phyloP scores from a whole-genome alignment of 2,888 invertebrate species.

The Cartodere bifasciata region DNA sequence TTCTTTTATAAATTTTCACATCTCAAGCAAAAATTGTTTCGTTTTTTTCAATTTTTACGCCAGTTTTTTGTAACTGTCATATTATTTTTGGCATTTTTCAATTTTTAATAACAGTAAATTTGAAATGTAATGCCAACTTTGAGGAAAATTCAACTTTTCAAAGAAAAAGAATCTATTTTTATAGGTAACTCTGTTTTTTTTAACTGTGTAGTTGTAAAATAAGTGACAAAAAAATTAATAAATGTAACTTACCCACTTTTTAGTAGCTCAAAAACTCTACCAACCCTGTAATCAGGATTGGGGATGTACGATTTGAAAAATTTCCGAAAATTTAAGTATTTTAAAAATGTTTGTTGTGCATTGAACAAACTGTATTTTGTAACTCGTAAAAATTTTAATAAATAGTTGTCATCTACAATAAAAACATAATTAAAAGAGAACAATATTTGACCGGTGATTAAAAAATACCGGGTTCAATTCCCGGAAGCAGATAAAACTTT shows the following conservation, averaged over 20 bases:
- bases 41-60: no score
- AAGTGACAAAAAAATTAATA: not conserved
- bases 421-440: no score
- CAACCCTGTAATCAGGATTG: slow-evolving; percentile 51
- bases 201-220: not conserved
- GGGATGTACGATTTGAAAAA: slow-evolving; percentile 51
- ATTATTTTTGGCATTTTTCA: no score
- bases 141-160: no score
- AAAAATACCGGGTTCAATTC: no score
- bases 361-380: slow-evolving; percentile 69
- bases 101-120: no score
- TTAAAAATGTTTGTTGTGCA: slow-evolving; percentile 64
- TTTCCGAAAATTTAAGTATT: slow-evolving; percentile 62
- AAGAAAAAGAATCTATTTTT: slow-evolving; percentile 1
- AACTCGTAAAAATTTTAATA: slow-evolving; percentile 60
- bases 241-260: slow-evolving; percentile 51
- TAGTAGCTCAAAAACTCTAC: slow-evolving; percentile 50
- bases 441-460: no score
- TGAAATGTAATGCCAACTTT: no score
- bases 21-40: no score
- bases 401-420: slow-evolving; percentile 53
- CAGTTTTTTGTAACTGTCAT: no score
- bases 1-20: no score
- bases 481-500: no score
- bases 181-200: not conserved